These are phyloP conservation scores for Bucco capensis DNA, from an alignment of 2,113 vertebrate species.

Conservation along the genomic window DNA sequence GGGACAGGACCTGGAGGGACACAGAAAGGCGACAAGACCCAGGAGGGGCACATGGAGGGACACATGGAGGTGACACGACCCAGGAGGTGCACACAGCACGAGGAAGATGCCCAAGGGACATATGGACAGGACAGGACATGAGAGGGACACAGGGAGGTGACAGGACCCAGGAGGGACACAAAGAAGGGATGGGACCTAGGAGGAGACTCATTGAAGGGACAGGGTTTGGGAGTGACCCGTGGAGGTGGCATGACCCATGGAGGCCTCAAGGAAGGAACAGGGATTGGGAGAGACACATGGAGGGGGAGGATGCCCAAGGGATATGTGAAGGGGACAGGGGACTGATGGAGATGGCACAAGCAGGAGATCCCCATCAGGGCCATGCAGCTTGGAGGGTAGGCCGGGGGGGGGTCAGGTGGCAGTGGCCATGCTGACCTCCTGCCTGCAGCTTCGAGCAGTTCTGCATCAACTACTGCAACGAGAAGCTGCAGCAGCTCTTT, in stretches of 20 bases:
- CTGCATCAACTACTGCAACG: conserved; percentile 90
- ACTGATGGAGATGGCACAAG: background rate
- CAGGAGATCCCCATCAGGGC: background rate
- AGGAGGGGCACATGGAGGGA: background rate
- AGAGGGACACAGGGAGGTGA: background rate
- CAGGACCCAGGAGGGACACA: background rate
- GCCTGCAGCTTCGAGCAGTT: conserved; percentile 88
- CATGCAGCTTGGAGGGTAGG: fast-evolving
- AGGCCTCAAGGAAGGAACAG: background rate
- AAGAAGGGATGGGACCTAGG: background rate
- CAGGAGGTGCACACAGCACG: too few species aligned
- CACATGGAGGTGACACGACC: too few species aligned
- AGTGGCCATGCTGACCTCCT: background rate
- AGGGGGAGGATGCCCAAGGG: background rate
- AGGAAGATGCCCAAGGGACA: background rate
- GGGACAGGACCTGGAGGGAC: background rate
- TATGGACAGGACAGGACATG: background rate
- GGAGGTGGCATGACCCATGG: too few species aligned
- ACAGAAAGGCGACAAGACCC: too few species aligned
- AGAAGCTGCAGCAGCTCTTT: conserved; percentile 94
- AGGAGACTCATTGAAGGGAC: background rate
- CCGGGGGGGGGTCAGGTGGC: background rate
- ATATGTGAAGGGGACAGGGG: background rate
- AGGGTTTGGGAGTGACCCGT: fast-evolving
- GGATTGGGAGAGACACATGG: fast-evolving